phyloP scores from a whole-genome alignment of 1,140 invertebrate species.

The Aphidius gifuensis region DNA sequence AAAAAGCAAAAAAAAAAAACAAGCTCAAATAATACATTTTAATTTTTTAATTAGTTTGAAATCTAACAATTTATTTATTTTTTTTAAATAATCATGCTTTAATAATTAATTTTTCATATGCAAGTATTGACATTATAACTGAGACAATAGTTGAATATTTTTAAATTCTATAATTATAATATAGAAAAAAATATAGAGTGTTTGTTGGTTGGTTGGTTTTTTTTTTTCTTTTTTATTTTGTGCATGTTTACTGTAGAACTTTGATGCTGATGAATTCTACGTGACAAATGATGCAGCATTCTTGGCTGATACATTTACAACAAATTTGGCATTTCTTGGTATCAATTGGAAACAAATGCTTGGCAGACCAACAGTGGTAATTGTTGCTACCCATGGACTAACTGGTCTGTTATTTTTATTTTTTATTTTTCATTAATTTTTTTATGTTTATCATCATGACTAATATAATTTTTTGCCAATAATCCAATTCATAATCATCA shows the following conservation, averaged over 20 bases:
- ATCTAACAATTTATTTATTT: not conserved
- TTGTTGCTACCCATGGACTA: constrained; percentile 67
- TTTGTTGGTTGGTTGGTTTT: too few relatives aligned
- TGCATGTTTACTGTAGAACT: constrained; percentile 65
- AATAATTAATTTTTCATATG: too few relatives aligned
- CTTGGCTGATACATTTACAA: constrained; percentile 82
- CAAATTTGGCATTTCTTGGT: constrained; percentile 86
- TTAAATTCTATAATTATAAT: too few relatives aligned
- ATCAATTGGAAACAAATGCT: constrained; percentile 91
- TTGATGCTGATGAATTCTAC: constrained; percentile 92
- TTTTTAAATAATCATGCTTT: too few relatives aligned
- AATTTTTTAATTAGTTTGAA: not conserved
- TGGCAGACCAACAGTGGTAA: constrained; percentile 82
- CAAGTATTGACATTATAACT: too few relatives aligned
- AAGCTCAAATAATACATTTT: not conserved
- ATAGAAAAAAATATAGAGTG: too few relatives aligned
- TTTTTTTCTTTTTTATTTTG: constrained; percentile 45
- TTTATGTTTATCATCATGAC: not conserved
- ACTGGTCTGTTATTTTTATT: not conserved
- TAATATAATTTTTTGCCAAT: not conserved
- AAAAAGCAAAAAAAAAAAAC: constrained; percentile 23
- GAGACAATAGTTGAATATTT: too few relatives aligned
- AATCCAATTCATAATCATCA: not conserved
- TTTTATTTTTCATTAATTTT: too few relatives aligned
- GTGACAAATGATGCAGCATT: constrained; percentile 86